phyloP scores from a whole-genome alignment of 2,797 vertebrate genomes.

The Hemibagrus guttatus region DNA sequence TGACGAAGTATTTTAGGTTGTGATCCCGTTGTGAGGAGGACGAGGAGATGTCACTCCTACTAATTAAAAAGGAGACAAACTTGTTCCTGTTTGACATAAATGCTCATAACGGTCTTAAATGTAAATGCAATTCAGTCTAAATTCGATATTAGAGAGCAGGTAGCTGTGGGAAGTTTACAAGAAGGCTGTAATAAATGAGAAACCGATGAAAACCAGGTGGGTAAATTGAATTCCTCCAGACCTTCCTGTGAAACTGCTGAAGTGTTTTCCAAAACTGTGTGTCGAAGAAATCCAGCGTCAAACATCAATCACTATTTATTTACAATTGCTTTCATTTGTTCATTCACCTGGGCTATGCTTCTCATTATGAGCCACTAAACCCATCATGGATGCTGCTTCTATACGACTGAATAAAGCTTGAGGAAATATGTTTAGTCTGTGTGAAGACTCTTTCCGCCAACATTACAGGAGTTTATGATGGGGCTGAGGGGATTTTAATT shows the following conservation, averaged over 20 bases:
- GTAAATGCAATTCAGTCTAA: background rate
- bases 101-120: too few relatives aligned
- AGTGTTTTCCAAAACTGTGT: too few relatives aligned
- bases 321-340: background rate
- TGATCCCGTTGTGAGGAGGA: slow-evolving; percentile 11
- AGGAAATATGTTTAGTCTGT: background rate
- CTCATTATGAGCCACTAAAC: background rate
- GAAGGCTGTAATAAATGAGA: background rate
- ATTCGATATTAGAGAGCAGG: background rate
- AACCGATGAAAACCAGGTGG: background rate
- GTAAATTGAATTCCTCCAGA: background rate
- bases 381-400: background rate
- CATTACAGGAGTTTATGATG: background rate
- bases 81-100: background rate
- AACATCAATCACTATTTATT: background rate
- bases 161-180: background rate
- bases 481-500: background rate
- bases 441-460: background rate
- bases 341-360: background rate
- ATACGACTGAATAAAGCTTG: background rate
- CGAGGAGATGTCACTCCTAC: background rate
- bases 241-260: background rate
- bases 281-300: background rate
- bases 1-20: slow-evolving; percentile 43
- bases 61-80: background rate